Evolutionary conservation across 2,113 vertebrate species (phyloP).

Genomic region (Mustelus asterias): DNA sequence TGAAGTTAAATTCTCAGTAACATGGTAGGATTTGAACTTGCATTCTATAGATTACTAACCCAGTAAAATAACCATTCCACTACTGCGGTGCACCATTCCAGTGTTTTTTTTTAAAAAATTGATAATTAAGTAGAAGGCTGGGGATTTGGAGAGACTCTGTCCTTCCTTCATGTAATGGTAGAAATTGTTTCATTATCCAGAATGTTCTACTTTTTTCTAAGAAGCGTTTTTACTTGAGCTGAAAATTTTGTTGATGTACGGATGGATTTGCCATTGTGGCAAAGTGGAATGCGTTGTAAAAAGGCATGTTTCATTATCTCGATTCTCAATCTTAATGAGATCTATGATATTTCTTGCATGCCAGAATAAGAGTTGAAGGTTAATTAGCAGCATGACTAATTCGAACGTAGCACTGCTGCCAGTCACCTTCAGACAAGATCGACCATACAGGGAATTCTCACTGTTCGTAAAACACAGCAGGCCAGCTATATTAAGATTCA

Average conservation of each 20-base stretch:
- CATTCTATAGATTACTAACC: not conserved
- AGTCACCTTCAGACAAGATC: constrained; percentile 35
- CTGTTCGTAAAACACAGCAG: not conserved
- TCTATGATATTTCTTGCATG: constrained; percentile 33
- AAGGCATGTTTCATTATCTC: constrained; percentile 27
- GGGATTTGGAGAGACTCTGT: not conserved
- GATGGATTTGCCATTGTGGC: not conserved
- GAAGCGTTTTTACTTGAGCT: not conserved
- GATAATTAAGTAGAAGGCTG: not conserved
- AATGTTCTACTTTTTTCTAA: not conserved
- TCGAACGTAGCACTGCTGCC: constrained; percentile 13
- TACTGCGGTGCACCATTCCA: not conserved
- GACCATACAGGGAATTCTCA: not conserved
- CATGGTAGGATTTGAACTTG: not conserved
- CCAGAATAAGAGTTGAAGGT: constrained; percentile 36
- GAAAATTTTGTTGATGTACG: not conserved
- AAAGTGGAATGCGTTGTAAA: not conserved
- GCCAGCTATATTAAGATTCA: not conserved
- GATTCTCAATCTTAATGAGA: constrained; percentile 27
- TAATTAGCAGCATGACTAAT: constrained; percentile 33
- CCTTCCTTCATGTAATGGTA: not conserved
- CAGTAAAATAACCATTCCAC: not conserved
- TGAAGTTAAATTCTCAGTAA: not conserved
- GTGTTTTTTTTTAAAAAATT: not conserved
- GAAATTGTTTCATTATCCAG: not conserved